A percentile compares a stretch with the other conserved stretches of the same genome.
phyloP scores from a whole-genome alignment of 2,113 vertebrate species.

The Albula glossodonta region DNA sequence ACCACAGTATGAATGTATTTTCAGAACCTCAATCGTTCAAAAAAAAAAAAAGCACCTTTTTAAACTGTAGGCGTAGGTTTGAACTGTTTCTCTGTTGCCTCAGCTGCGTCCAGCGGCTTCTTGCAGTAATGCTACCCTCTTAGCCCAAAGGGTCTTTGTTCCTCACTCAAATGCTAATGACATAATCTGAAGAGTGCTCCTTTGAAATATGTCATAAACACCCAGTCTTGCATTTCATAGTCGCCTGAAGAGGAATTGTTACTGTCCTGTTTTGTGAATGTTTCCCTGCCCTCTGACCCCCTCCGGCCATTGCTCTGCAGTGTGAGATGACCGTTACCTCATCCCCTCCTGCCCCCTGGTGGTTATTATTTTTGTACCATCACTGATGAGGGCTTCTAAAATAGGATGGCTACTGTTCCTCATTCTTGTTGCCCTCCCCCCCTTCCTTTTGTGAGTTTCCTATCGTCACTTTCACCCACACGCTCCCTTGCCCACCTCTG shows the following conservation, averaged over 20 bases:
- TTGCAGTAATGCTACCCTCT: slow-evolving; percentile 52
- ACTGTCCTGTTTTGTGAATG: neutral
- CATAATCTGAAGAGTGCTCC: slow-evolving; percentile 18
- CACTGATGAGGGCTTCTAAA: neutral
- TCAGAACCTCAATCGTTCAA: slow-evolving; percentile 65
- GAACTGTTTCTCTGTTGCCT: slow-evolving; percentile 52
- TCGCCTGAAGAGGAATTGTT: neutral
- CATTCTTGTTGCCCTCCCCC: neutral
- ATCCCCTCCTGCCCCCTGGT: neutral
- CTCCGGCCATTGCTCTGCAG: slow-evolving; percentile 14
- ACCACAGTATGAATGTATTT: slow-evolving; percentile 72
- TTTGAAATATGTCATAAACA: slow-evolving; percentile 10
- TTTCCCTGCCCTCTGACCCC: neutral
- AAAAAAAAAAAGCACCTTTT: slow-evolving; percentile 56
- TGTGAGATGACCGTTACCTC: slow-evolving; percentile 39
- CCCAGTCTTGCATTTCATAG: slow-evolving; percentile 23
- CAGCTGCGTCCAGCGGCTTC: slow-evolving; percentile 49
- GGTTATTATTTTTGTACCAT: neutral
- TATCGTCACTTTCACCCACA: neutral
- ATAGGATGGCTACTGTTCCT: neutral
- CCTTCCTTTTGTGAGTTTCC: neutral
- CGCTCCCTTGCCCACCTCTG: neutral
- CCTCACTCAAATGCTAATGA: slow-evolving; percentile 42
- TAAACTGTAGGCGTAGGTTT: slow-evolving; percentile 41
- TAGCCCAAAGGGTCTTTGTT: slow-evolving; percentile 58